Evolutionary conservation across 1,140 invertebrate genomes (phyloP).

Genomic region (Tyrophagus putrescentiae): DNA sequence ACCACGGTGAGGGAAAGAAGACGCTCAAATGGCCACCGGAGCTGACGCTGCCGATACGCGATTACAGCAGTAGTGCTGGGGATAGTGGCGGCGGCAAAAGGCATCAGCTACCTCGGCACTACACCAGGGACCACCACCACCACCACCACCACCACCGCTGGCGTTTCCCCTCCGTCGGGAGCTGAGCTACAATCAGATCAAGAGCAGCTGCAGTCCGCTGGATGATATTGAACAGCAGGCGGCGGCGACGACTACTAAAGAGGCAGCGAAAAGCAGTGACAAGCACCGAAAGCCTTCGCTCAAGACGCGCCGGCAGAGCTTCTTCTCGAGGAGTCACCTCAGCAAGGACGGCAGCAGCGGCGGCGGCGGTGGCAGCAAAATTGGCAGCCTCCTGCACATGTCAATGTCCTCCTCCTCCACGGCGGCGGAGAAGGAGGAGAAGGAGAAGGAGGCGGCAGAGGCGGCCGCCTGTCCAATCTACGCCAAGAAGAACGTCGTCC

Average conservation of each 20-base stretch:
- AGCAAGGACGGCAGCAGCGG: too few relatives aligned
- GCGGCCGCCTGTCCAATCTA: constrained; percentile 3
- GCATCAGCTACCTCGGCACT: background rate
- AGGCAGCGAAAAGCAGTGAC: background rate
- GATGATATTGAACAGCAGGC: background rate
- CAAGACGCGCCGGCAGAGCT: constrained; percentile 2
- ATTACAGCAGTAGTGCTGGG: too few relatives aligned
- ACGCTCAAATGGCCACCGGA: background rate
- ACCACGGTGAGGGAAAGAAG: background rate
- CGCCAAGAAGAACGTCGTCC: background rate
- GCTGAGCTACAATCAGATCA: constrained; percentile 6
- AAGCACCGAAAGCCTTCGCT: background rate
- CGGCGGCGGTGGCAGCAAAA: background rate
- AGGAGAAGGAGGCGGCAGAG: too few relatives aligned
- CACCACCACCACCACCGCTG: background rate
- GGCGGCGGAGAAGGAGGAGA: background rate
- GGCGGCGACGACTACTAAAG: too few relatives aligned
- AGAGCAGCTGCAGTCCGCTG: too few relatives aligned
- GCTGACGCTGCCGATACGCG: too few relatives aligned
- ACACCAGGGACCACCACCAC: background rate
- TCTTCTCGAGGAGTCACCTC: too few relatives aligned
- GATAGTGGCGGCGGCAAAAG: too few relatives aligned
- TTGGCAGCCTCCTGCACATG: background rate
- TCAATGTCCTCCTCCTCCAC: background rate
- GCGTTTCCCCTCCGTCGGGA: background rate